Evolutionary conservation across 2,113 vertebrate species (phyloP), one percentile per base, ranked within the genome.

Genomic region (Psilopogon haemacephalus): DNA sequence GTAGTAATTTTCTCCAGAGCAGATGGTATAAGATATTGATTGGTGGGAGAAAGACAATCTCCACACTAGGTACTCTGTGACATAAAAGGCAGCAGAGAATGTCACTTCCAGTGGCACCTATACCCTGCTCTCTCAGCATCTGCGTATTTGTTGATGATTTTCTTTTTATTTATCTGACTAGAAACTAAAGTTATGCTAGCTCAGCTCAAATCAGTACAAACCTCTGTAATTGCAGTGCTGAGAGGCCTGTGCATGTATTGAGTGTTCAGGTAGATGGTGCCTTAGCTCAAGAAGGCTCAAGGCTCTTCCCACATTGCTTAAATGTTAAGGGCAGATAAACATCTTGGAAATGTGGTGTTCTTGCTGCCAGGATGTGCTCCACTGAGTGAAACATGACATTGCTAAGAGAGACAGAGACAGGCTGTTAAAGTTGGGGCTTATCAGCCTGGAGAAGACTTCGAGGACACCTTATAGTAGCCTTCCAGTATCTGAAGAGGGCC

Each of bases 151-250:
- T 79, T 71, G 33, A 38, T 52, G 12, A 23, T 74, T 88, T 82
- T 72, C 6, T 11, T 32, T 64, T 84, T 64, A 82, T 89, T 64
- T 56, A 35, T n/a, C 27, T 58, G 42, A 48, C 7, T 16, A 58
- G n/a, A 60, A 84, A 44, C 30, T 35, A 24, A 78, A 86, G 24
- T 26, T 48, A 23, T 59, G 24, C n/a, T 68, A 60, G 5, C 68
- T 69, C 68, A 94, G 24, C 30, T 86, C 58, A 46, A 44, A 55
- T 33, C 52, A 74, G 23, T 81, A 54, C 58, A 71, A 60, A 48
- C 2, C 1, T 2, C 26, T 1, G 1, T 42, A n/a, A 56, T 2
- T 55, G 42, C 38, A 59, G 60, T 3, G 1, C 13, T 68, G 23
- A 38, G 42, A 83, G 59, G 11, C 18, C 17, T 58, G 64, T 65